Base-by-base conservation (phyloP, 2,113 vertebrate species). In the Neolamprologus kungweensis region DNA sequence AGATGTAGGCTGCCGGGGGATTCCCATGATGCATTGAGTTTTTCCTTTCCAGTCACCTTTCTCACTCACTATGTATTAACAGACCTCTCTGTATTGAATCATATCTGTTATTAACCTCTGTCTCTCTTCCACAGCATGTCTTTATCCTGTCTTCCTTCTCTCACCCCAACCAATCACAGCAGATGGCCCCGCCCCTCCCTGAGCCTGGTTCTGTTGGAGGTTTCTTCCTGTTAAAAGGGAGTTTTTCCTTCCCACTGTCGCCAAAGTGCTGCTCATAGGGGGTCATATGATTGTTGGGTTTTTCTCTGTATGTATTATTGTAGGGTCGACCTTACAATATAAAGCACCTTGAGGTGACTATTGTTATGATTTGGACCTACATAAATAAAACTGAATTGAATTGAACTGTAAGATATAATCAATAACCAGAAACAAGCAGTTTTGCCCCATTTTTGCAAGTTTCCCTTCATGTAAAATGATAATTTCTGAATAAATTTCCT, bases 41-140 rank as follows among this genome's bases (percentile, higher is more conserved):
- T 51, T 51, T 51, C 50, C 14, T 47, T 47, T 47, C 7, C 14
- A 17, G 16, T 50, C 45, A 50, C 7, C 1, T 5, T 51, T 5
- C 2, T 51, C 17, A 9, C 2, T n/a, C 50, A n/a, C 3, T 9
- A 6, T 53, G 19, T 53, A 0, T 12, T 54, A 4, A 54, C 0
- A 54, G 51, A 21, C 9, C 51, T 54, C 51, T 21, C 51, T 54
- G 51, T 0, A 1, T 0, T 12, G 5, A 54, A 54, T 21, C n/a
- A 23, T 4, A 13, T 0, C 1, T 54, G 53, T 54, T 54, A 12
- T 54, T 54, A 0, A 54, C 0, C n/a, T 7, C 54, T 5, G 21
- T 26, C 54, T 57, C 54, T 57, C 21, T 57, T 57, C 54, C 54
- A 26, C 54, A 26, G 54, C 21, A 57, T 26, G 12, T 57, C 21